Evolutionary conservation across 2,797 vertebrate genomes (phyloP), one percentile per base, ranked within the genome.

Genomic region (Chromobotia macracanthus): DNA sequence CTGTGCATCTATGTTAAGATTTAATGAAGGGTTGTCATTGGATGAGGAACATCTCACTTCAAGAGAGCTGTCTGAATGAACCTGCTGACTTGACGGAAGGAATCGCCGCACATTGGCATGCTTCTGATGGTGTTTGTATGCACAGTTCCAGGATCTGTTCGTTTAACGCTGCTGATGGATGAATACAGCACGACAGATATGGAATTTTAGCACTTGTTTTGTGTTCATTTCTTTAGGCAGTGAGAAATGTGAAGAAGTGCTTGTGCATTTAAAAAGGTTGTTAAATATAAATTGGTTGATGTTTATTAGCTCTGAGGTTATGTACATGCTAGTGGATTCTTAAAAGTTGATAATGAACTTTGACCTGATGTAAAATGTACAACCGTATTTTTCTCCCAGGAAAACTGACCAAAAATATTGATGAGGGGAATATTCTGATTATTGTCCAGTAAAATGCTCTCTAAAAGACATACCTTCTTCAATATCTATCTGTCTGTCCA

Each of bases 91-190:
- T 89, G 88, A 91, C 83, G 84, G 84, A 82, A 85, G 77, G 83
- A 87, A 87, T 89, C 85, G 84, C 86, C 81, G 63, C 86, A 84
- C 53, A 85, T 87, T n/a, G n/a, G n/a, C n/a, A 87, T 87, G 87
- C 81, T 84, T 85, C 84, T 92, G 91, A 94, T 93, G 90, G 90
- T 89, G 89, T 93, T 92, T 89, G 77, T 90, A 86, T 93, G 90
- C 92, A 91, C 84, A 82, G 89, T 88, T 91, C 92, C 91, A 91
- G 79, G 79, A 87, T 86, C 84, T 71, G 86, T 92, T 92, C 93
- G 85, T 83, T 86, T 87, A 92, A 81, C 73, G 31, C 80, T 84
- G 88, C 85, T 89, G 90, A 91, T 90, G 81, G 83, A 90, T 81
- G 71, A 87, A 83, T 77, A 60, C 69, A 71, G 74, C 46, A 80